Evolutionary conservation across 2,113 vertebrate genomes (phyloP).

Genomic region (Lophura nycthemera): DNA sequence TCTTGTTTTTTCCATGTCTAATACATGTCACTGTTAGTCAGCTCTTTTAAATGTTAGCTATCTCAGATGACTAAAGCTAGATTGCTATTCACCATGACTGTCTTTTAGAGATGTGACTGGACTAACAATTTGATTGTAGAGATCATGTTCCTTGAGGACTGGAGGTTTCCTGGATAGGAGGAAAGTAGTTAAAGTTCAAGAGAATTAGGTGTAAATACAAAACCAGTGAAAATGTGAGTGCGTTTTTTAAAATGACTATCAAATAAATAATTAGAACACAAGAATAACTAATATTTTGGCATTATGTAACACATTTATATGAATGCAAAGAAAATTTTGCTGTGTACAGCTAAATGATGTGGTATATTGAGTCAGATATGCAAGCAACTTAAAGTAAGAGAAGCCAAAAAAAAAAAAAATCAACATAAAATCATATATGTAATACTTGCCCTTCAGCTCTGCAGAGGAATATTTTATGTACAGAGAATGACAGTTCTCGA

Average conservation of each 20-base stretch:
- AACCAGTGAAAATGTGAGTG: not conserved
- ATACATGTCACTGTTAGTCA: not conserved
- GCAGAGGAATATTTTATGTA: not conserved
- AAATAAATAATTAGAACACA: not conserved
- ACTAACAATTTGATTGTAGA: not conserved
- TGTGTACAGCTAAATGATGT: not conserved
- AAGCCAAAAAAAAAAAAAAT: not conserved
- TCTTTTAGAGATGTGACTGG: not conserved
- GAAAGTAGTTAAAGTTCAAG: not conserved
- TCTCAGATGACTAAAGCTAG: not conserved
- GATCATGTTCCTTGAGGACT: not conserved
- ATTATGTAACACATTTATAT: not conserved
- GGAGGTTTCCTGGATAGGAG: not conserved
- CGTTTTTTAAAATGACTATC: not conserved
- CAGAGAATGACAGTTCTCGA: not conserved
- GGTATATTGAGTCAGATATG: not conserved
- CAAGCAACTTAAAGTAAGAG: not conserved
- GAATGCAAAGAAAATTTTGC: not conserved
- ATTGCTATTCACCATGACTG: accelerated
- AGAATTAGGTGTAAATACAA: not conserved
- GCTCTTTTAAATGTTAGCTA: not conserved
- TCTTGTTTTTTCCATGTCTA: not conserved
- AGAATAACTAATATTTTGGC: not conserved
- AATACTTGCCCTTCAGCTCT: constrained; percentile 18
- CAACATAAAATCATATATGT: not conserved